Percentiles rank a stretch among this genome's conserved stretches.
These are phyloP conservation scores for Trematomus bernacchii DNA, from an alignment of 2,797 vertebrate species.

Conservation along the genomic window DNA sequence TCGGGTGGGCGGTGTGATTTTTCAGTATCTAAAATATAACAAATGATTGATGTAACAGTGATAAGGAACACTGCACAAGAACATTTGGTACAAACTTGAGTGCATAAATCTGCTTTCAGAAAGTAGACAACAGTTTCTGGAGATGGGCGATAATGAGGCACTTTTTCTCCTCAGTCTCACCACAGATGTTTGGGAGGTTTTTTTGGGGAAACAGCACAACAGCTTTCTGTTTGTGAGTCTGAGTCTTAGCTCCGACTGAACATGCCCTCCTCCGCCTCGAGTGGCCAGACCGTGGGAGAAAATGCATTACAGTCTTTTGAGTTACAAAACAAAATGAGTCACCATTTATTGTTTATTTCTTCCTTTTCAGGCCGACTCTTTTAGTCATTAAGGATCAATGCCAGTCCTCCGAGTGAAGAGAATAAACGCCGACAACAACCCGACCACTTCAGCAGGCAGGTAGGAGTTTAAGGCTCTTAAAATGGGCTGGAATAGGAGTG, in stretches of 20 bases:
- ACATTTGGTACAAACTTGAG: not conserved
- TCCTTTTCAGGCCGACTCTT: conserved; percentile 29
- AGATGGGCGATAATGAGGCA: conserved; percentile 34
- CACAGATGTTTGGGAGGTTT: conserved; percentile 15
- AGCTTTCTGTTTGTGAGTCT: conserved; percentile 25
- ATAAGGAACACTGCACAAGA: too few species aligned
- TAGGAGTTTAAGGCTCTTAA: conserved; percentile 3
- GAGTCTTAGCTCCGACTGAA: conserved; percentile 31
- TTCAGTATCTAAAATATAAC: not conserved
- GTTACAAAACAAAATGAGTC: conserved; percentile 29
- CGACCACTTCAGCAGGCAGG: conserved; percentile 41
- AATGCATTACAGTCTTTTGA: conserved; percentile 35
- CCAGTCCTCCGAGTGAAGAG: conserved; percentile 7
- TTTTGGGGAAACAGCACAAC: conserved; percentile 10
- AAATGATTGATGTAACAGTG: not conserved
- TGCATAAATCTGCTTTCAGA: not conserved
- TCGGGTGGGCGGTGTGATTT: not conserved
- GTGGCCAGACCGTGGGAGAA: conserved; percentile 51
- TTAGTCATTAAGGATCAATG: conserved; percentile 42
- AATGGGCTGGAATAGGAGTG: not conserved
- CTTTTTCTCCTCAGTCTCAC: conserved; percentile 16
- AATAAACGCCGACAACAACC: conserved; percentile 6
- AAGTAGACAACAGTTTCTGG: not conserved
- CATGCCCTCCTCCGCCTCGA: conserved; percentile 34
- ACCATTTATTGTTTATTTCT: not conserved